These are phyloP conservation scores for Neofelis nebulosa DNA, from an alignment of 2,113 vertebrate genomes.

Conservation along the genomic window DNA sequence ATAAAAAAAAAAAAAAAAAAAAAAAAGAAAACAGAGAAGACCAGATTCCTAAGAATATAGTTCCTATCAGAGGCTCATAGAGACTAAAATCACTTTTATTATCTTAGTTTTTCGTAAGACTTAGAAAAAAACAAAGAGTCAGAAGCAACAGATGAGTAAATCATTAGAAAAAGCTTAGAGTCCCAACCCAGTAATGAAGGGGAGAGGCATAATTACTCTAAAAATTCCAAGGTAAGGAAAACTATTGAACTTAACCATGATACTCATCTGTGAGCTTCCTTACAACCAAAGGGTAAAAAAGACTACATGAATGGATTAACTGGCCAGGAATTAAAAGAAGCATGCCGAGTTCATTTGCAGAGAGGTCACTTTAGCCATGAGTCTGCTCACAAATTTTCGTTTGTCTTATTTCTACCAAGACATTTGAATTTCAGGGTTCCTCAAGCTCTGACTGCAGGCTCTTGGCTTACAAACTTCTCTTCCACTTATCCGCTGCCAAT, in stretches of 20 bases:
- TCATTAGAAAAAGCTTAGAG: background rate
- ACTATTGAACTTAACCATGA: background rate
- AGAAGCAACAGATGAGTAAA: background rate
- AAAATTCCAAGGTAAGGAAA: background rate
- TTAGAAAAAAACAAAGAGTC: background rate
- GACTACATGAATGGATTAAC: background rate
- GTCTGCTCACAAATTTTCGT: background rate
- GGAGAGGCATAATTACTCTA: background rate
- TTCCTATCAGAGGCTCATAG: background rate
- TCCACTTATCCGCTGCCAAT: no score
- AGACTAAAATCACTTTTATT: background rate
- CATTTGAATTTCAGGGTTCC: no score
- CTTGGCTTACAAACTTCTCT: no score
- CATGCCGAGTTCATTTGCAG: no score
- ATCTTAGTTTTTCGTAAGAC: background rate
- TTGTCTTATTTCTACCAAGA: background rate
- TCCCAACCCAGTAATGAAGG: background rate
- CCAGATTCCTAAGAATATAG: background rate
- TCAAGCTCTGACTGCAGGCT: no score
- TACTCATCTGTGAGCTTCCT: background rate
- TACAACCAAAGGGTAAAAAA: background rate
- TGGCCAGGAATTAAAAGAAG: background rate
- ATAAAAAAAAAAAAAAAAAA: no score
- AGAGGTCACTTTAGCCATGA: background rate
- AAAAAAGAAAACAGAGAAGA: background rate